A percentile compares a stretch with the other conserved stretches of the same genome.
Conservation (phyloP, 1,140 invertebrate species). For the Drosophila sp. region DNA sequence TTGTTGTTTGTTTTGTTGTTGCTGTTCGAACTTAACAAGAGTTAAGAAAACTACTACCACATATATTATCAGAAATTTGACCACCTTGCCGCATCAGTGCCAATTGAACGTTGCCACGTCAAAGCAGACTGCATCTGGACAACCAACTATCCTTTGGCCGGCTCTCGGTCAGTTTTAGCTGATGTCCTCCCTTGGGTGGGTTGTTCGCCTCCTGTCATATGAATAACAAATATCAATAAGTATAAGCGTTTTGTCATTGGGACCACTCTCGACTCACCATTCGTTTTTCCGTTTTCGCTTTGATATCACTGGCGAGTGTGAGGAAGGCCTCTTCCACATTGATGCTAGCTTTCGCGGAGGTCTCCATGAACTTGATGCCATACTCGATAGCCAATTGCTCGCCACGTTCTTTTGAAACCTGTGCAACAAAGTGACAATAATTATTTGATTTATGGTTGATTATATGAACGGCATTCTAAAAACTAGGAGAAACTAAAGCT, state of each 20-base stretch:
- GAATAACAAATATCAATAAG: conserved; percentile 8
- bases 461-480: background rate
- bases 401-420: conserved; percentile 88
- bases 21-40: conserved; percentile 71
- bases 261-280: conserved; percentile 85
- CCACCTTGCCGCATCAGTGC: conserved; percentile 76
- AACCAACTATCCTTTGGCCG: conserved; percentile 89
- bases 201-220: conserved; percentile 89
- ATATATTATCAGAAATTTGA: conserved; percentile 70
- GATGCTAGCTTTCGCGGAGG: conserved; percentile 94
- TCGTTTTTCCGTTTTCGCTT: conserved; percentile 97
- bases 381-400: conserved; percentile 94
- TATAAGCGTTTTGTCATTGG: background rate
- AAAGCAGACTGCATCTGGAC: conserved; percentile 89
- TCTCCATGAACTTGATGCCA: conserved; percentile 97
- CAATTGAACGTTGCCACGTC: conserved; percentile 84
- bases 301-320: conserved; percentile 96
- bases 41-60: conserved; percentile 81
- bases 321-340: conserved; percentile 97
- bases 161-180: conserved; percentile 87
- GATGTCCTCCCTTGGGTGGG: conserved; percentile 90
- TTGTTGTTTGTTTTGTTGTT: conserved; percentile 35
- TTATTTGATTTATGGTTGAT: background rate
- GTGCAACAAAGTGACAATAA: background rate
- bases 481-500: background rate